Evolutionary conservation across 2,113 vertebrate genomes (phyloP).

Genomic region (Columbina picui): DNA sequence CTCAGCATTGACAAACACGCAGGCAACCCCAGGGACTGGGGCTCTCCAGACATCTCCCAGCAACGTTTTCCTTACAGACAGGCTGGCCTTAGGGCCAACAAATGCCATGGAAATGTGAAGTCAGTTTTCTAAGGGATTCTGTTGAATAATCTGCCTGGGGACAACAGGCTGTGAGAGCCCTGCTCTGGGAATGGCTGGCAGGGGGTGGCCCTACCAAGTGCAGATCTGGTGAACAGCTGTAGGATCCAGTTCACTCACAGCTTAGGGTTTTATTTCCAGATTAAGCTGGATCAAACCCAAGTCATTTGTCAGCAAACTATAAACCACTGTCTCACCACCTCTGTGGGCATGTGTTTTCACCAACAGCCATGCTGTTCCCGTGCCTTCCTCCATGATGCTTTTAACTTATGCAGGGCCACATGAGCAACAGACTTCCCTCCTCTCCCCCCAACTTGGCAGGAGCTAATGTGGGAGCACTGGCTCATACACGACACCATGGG

Average conservation of each 20-base stretch:
- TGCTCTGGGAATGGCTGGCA: neutral
- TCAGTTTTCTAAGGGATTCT: neutral
- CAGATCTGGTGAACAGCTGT: conserved; percentile 31
- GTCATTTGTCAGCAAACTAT: conserved; percentile 5
- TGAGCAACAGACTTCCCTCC: neutral
- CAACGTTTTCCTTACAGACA: neutral
- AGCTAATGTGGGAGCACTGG: neutral
- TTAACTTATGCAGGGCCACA: neutral
- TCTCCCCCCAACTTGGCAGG: neutral
- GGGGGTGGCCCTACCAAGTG: neutral
- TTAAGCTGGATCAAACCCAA: conserved; percentile 4
- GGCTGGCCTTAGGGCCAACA: neutral
- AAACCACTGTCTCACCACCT: conserved; percentile 16
- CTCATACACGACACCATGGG: rapidly evolving
- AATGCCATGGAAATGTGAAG: neutral
- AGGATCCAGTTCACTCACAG: neutral
- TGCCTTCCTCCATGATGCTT: neutral
- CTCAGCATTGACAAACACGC: neutral
- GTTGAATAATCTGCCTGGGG: conserved; percentile 6
- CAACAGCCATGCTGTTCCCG: neutral
- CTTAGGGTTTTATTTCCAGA: neutral
- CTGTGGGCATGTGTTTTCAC: neutral
- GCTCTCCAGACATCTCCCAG: neutral
- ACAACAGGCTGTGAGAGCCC: rapidly evolving
- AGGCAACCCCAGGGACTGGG: neutral